phyloP scores from a whole-genome alignment of 2,888 invertebrate genomes.

The Apodemia mormo region DNA sequence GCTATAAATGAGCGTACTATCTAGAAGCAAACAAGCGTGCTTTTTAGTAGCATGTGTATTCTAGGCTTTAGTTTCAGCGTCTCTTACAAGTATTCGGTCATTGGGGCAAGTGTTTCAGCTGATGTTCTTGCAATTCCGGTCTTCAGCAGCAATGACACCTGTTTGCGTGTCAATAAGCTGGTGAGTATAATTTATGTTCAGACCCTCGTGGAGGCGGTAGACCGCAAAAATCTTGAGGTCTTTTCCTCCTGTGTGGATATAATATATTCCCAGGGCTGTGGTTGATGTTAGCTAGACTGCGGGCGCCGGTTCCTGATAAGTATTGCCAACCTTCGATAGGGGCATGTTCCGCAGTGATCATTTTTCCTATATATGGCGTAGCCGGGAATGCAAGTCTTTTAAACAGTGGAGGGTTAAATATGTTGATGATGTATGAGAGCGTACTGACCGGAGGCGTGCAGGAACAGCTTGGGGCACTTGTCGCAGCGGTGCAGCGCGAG shows the following conservation, averaged over 20 bases:
- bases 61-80: too few relatives aligned
- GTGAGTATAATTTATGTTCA: too few relatives aligned
- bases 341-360: neutral
- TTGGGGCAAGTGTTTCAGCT: too few relatives aligned
- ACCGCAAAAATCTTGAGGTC: neutral
- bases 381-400: too few relatives aligned
- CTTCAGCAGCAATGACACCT: too few relatives aligned
- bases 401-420: too few relatives aligned
- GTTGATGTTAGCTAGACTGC: accelerated
- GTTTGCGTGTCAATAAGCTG: too few relatives aligned
- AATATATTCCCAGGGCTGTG: neutral
- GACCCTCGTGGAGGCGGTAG: neutral
- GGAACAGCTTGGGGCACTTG: constrained; percentile 56
- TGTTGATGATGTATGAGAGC: neutral
- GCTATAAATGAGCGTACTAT: too few relatives aligned
- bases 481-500: constrained; percentile 85
- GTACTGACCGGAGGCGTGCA: constrained; percentile 53
- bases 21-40: too few relatives aligned
- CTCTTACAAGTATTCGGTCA: too few relatives aligned
- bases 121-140: too few relatives aligned
- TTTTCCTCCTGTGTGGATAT: neutral
- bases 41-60: too few relatives aligned
- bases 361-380: neutral
- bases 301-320: neutral
- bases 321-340: neutral